phyloP scores from a whole-genome alignment of 2,888 invertebrate species.

The Drosophila cognata region DNA sequence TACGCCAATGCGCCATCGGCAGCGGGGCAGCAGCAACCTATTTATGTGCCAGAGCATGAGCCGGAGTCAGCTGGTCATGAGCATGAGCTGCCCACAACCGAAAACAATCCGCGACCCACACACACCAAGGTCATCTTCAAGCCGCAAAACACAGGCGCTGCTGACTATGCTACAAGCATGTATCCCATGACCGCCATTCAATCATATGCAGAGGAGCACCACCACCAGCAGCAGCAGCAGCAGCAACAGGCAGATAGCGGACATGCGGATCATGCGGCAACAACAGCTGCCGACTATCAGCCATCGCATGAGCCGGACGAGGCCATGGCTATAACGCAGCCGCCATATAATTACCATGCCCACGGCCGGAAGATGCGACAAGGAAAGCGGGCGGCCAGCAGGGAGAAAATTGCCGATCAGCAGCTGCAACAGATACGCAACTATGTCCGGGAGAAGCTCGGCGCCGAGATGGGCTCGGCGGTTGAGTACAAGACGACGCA shows the following conservation, averaged over 20 bases:
- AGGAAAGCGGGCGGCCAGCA: conserved; percentile 55
- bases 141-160: conserved; percentile 46
- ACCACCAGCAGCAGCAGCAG: conserved; percentile 38
- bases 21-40: conserved; percentile 51
- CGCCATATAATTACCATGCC: conserved; percentile 84
- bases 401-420: conserved; percentile 49
- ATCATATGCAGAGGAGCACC: conserved; percentile 67
- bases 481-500: conserved; percentile 79
- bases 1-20: conserved; percentile 36
- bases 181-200: conserved; percentile 77
- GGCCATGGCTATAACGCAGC: conserved; percentile 72
- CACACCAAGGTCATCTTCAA: conserved; percentile 84
- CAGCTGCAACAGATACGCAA: conserved; percentile 69
- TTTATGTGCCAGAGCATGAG: conserved; percentile 73
- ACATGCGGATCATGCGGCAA: conserved; percentile 33
- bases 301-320: conserved; percentile 27
- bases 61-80: conserved; percentile 27
- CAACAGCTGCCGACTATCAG: conserved; percentile 37
- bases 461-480: conserved; percentile 76
- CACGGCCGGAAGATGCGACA: conserved; percentile 64
- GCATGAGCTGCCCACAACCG: conserved; percentile 70
- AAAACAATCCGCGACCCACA: conserved; percentile 83
- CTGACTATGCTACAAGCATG: conserved; percentile 69
- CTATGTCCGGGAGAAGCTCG: conserved; percentile 78
- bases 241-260: conserved; percentile 43